Evolutionary conservation across 2,797 vertebrate species (phyloP), one percentile per base, ranked within the genome.

Genomic region (Acipenser ruthenus): DNA sequence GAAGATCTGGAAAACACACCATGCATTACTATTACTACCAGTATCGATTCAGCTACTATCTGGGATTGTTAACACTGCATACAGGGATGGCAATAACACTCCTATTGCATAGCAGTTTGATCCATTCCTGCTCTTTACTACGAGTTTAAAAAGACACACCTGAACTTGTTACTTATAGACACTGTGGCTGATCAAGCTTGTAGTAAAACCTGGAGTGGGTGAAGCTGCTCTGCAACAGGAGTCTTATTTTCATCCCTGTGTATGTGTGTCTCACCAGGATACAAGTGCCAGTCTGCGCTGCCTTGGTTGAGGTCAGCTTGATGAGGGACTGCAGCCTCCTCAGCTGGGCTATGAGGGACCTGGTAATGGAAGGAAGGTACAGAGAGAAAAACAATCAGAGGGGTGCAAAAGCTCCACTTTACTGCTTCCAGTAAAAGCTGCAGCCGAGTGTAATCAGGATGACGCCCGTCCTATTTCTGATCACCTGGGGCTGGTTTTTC

Each of bases 261-360:
- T 12, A n/a, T 15, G 12, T 15, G 11, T 59, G 6, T 58, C 74
- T 0, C 86, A 97, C 95, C 94, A 94, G 77, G 73, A 93, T 51
- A 18, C 93, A 95, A 63, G 93, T 92, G 82, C 92, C 84, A 56
- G 95, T 97, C 84, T 97, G 94, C 0, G 92, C 91, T 3, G 91
- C 92, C 72, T 93, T 96, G 62, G 74, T 86, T 70, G 88, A 89
- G 0, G 91, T 94, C 66, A 79, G 89, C 68, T 86, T 89, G 69
- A 93, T 82, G 48, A 96, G 86, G 9, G 77, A 78, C 80, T 93
- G 92, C 2, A 95, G 84, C 61, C 80, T 89, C 8, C 73, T 83
- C 50, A 97, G 85, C 79, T 95, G 93, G 68, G 70, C 69, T 72
- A 93, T 70, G 62, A 96, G 84, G 12, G 93, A 93, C 72, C 94